A percentile compares a stretch with the other conserved stretches of the same genome.
phyloP scores from a whole-genome alignment of 2,888 invertebrate genomes.

The Pseudoips prasinana region DNA sequence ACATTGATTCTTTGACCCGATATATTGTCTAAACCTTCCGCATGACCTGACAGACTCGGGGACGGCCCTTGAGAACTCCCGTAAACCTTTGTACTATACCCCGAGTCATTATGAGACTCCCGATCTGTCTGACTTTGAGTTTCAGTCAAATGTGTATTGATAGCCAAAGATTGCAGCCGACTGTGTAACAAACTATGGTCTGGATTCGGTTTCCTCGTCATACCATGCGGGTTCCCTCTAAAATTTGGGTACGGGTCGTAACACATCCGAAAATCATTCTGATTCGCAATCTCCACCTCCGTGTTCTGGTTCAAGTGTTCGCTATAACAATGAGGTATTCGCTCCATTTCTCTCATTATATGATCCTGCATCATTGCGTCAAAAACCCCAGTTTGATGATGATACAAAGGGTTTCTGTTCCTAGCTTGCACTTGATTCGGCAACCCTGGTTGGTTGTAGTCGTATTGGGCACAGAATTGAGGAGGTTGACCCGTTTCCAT shows the following conservation, averaged over 20 bases:
- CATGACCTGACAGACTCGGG: slow-evolving; percentile 86
- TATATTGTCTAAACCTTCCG: slow-evolving; percentile 64
- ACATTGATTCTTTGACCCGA: slow-evolving; percentile 64
- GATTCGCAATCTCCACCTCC: slow-evolving; percentile 73
- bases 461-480: slow-evolving; percentile 55
- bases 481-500: slow-evolving; percentile 55
- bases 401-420: slow-evolving; percentile 69
- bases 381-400: slow-evolving; percentile 70
- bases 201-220: slow-evolving; percentile 56
- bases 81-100: slow-evolving; percentile 91
- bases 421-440: slow-evolving; percentile 59
- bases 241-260: slow-evolving; percentile 58
- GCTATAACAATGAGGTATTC: slow-evolving; percentile 76
- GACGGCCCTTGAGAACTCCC: slow-evolving; percentile 90
- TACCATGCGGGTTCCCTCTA: slow-evolving; percentile 50
- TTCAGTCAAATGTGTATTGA: slow-evolving; percentile 74
- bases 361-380: slow-evolving; percentile 80
- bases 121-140: slow-evolving; percentile 79
- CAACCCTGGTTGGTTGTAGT: slow-evolving; percentile 59
- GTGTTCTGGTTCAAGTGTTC: slow-evolving; percentile 72
- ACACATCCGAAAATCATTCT: slow-evolving; percentile 69
- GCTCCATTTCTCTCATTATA: slow-evolving; percentile 72
- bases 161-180: slow-evolving; percentile 70
- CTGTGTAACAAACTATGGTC: slow-evolving; percentile 73
- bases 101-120: slow-evolving; percentile 91